Conservation (phyloP, 2,797 vertebrate genomes). For the Neosilurus mollespiculum region DNA sequence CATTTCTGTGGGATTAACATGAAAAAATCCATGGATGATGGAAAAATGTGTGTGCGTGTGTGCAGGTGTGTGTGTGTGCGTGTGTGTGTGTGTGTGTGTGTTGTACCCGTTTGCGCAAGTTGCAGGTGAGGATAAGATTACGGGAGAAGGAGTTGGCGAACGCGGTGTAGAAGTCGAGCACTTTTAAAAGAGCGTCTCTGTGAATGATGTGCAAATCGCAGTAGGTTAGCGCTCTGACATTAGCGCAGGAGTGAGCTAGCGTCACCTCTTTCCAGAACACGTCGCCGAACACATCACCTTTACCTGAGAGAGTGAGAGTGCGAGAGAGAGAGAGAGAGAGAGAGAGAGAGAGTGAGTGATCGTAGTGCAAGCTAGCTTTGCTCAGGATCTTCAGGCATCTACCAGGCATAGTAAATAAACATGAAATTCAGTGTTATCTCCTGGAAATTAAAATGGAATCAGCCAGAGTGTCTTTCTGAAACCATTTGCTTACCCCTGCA, state of each 20-base stretch:
- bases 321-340: not conserved
- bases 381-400: too few species aligned
- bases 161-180: slow-evolving; percentile 92
- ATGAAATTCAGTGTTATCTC: too few species aligned
- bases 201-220: slow-evolving; percentile 95
- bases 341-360: not conserved
- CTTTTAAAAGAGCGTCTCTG: slow-evolving; percentile 91
- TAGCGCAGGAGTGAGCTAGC: slow-evolving; percentile 89
- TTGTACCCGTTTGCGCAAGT: slow-evolving; percentile 91
- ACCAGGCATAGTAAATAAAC: too few species aligned
- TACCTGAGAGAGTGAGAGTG: slow-evolving; percentile 67
- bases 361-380: too few species aligned
- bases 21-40: not conserved
- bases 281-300: slow-evolving; percentile 95
- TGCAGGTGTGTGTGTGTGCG: not conserved
- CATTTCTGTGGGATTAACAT: not conserved
- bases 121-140: slow-evolving; percentile 95
- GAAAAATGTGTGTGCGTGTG: not conserved
- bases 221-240: slow-evolving; percentile 92
- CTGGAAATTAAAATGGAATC: too few species aligned
- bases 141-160: slow-evolving; percentile 96
- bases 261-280: slow-evolving; percentile 96
- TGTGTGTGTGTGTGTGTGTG: not conserved
- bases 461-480: too few species aligned
- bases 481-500: too few species aligned